These are phyloP conservation scores for Zoanthus sansibaricus DNA, from an alignment of 92 coral and sea anemone genomes.

Conservation along the genomic window DNA sequence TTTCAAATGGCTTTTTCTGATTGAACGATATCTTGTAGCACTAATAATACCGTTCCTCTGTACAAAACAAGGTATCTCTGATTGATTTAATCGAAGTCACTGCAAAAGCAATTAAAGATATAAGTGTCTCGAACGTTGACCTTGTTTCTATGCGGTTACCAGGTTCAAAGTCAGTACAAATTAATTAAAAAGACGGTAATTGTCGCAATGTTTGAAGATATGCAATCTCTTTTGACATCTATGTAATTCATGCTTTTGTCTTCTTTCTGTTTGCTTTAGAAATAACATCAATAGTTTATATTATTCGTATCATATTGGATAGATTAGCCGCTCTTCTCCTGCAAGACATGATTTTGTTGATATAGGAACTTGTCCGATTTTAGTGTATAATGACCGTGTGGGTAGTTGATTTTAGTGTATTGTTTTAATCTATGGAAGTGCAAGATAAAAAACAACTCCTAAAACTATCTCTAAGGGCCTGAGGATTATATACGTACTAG, in stretches of 20 bases:
- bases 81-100: not conserved
- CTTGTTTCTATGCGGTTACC: slow-evolving; percentile 22
- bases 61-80: not conserved
- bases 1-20: not conserved
- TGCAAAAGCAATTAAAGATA: slow-evolving; percentile 29
- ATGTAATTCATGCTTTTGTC: slow-evolving; percentile 34
- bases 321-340: slow-evolving; percentile 1
- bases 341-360: not conserved
- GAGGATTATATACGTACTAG: not conserved
- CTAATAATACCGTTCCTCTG: not conserved
- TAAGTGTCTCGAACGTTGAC: not conserved
- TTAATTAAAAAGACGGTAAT: slow-evolving; percentile 46
- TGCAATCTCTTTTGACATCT: slow-evolving; percentile 31
- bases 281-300: slow-evolving; percentile 38
- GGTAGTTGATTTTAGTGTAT: not conserved
- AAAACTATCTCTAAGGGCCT: not conserved
- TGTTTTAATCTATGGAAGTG: slow-evolving; percentile 6
- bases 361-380: not conserved
- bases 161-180: not conserved
- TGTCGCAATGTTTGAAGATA: slow-evolving; percentile 28
- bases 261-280: slow-evolving; percentile 30
- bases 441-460: not conserved
- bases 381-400: not conserved
- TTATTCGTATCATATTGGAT: slow-evolving; percentile 40
- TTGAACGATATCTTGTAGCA: not conserved